Base-by-base conservation (phyloP, 2,797 vertebrate species). In the Discoglossus pictus region DNA sequence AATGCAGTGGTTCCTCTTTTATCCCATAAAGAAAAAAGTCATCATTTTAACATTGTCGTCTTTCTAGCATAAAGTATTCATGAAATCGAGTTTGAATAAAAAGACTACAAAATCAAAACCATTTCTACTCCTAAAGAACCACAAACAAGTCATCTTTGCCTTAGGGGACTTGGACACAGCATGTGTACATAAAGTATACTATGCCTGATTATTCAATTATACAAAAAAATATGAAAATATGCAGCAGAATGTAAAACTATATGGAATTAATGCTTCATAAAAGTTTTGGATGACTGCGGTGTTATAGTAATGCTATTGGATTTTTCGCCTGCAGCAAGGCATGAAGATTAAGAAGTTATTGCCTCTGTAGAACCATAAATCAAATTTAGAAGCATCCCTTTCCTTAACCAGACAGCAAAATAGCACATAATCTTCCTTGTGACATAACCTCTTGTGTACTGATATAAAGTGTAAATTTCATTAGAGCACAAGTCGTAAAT, bases 301-400 rank as follows among this genome's bases (percentile, higher is more conserved):
- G 59, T 15, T 46, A 17, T 44, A 31, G 58, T 31, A 48, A 40
- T 47, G 51, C 40, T 55, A 48, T 69, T 69, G 59, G 40, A 39
- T 69, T 69, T 17, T 23, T 62, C 61, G 50, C 67, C 59, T 15
- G 50, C 59, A 69, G 67, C 67, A 40, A 62, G 23, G 35, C 53
- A 38, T 48, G 42, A 56, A 44, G 42, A 62, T 69, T 69, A 55
- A 69, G 43, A 69, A 40, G 59, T 62, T 69, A 69, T 56, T 62
- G 67, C 51, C 31, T 40, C 53, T 47, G 7, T 55, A 55, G 27
- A 27, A 43, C 34, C 39, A 69, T 69, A 69, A 69, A 69, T 69
- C 67, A 62, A 34, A 23, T 39, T 18, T 13, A 55, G 59, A 58
- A 23, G 20, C 36, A 40, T 25, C 40, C 20, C 47, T 54, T 54